phyloP scores from a whole-genome alignment of 1,140 invertebrate genomes.

The Apis mellifera region Amel_HAv3.1 CM009934.2:5790001-5790500 shows the following conservation, averaged over 20 bases:
- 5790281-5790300: too few relatives aligned
- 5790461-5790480: background rate
- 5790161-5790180: too few relatives aligned
- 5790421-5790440: slow-evolving; percentile 13
- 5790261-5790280: slow-evolving; percentile 1
- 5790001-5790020: background rate
- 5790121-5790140: slow-evolving; percentile 51
- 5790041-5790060: background rate
- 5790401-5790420: slow-evolving; percentile 38
- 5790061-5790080: background rate
- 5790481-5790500: background rate
- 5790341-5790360: slow-evolving; percentile 21
- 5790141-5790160: background rate
- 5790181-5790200: background rate
- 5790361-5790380: slow-evolving; percentile 15
- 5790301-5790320: too few relatives aligned
- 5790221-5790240: background rate
- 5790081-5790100: slow-evolving; percentile 21
- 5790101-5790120: background rate
- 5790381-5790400: background rate
- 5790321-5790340: slow-evolving; percentile 8
- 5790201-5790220: background rate
- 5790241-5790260: background rate
- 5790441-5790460: background rate
- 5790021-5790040: background rate